Evolutionary conservation across 1,140 invertebrate species (phyloP), one percentile per base, ranked within the genome.

Genomic region (Saxidomus purpurata): DNA sequence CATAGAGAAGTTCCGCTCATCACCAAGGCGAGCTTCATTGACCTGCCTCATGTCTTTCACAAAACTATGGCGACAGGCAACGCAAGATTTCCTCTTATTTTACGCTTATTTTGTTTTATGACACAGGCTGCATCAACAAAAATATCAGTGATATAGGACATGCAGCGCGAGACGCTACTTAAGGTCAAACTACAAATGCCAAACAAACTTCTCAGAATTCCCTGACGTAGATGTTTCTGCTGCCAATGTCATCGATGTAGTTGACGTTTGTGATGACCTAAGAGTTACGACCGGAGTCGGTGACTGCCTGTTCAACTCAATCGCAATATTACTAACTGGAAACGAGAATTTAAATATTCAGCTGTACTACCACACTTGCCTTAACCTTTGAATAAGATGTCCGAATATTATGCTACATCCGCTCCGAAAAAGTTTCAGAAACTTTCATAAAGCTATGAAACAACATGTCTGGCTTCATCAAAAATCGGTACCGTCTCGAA

Each of bases 361-460:
- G 4, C 76, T 79, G 11, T 19, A 43, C 4, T 79, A 79, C 49
- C 47, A 52, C 11, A 79, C 76, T 19, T 79, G 76, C 25, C 13
- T 79, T 0, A 49, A 47, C 25, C 47, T 79, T n/a, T 79, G 3
- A 79, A 52, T 17, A 52, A 79, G 3, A 49, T 49, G 40, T n/a
- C 6, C 2, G 28, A 28, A 22, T 79, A 52, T n/a, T 38, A 79
- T 79, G 76, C 47, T n/a, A 19, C 76, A 79, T 55, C 76, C 76
- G 1, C 47, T 49, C 13, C 40, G 40, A 0, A 36, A 17, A 9
- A n/a, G 15, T 6, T 79, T 4, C 76, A 79, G 47, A 52, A 15
- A 19, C 25, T 79, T 9, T 79, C 43, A 25, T 31, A n/a, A 1
- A 79, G 76, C 25, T 79, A 52, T 19, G 43, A 34, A 25, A 49